Evolutionary conservation across 2,113 vertebrate genomes (phyloP).

Genomic region (Bubalus kerabau): DNA sequence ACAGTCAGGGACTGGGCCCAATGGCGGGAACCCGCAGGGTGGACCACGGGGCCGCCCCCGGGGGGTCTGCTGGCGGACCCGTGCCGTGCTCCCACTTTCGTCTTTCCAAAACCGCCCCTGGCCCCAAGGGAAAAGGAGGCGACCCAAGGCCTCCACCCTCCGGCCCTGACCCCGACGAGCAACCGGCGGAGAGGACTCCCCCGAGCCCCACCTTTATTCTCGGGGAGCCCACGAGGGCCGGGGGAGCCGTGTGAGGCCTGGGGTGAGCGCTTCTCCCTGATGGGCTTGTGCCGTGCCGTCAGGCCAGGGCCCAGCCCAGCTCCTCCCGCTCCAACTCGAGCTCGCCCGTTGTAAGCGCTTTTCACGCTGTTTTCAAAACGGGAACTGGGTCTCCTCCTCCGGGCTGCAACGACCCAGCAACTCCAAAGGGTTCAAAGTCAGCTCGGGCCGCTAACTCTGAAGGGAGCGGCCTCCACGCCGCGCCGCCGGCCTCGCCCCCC

Average conservation of each 20-base stretch:
- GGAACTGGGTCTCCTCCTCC: background rate
- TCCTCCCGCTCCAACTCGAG: background rate
- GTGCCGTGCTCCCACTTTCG: background rate
- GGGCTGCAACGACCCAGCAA: background rate
- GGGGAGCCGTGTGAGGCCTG: fast-evolving
- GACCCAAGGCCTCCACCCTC: background rate
- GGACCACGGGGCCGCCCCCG: background rate
- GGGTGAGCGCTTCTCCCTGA: background rate
- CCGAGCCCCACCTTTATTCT: background rate
- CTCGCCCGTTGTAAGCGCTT: background rate
- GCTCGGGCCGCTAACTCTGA: background rate
- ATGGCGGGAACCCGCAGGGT: fast-evolving
- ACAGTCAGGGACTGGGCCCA: background rate
- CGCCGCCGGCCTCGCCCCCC: background rate
- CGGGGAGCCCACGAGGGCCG: background rate
- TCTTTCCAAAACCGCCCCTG: background rate
- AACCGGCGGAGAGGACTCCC: background rate
- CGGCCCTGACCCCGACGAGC: background rate
- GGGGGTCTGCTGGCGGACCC: background rate
- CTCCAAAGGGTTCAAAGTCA: background rate
- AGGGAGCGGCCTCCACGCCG: background rate
- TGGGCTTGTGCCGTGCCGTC: background rate
- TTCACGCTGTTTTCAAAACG: background rate
- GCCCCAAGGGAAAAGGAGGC: background rate
- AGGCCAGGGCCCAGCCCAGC: background rate